A percentile compares a stretch with the other conserved stretches of the same genome.
Conservation (phyloP, 2,797 vertebrate genomes). For the Esox lucius region DNA sequence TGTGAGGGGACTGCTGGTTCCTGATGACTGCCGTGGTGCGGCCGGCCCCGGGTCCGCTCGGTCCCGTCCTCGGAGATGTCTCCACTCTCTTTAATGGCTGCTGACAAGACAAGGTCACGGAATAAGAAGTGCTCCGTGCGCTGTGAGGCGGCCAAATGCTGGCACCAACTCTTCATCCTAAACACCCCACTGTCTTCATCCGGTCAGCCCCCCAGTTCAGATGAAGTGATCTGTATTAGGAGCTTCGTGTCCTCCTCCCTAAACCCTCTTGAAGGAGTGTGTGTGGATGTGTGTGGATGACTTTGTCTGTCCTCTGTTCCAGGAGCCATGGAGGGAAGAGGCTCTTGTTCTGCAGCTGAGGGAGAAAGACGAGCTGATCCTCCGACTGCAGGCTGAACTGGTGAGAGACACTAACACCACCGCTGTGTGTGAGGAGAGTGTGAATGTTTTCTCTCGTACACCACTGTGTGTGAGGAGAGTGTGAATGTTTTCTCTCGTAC, state of each 20-base stretch:
- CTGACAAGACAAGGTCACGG: not conserved
- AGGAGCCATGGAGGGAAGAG: slow-evolving; percentile 92
- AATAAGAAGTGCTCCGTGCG: not conserved
- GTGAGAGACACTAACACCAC: slow-evolving; percentile 70
- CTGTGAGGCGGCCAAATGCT: not conserved
- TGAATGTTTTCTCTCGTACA: no score
- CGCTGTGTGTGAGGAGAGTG: no score
- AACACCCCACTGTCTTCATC: slow-evolving; percentile 43
- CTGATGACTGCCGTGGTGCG: slow-evolving; percentile 33
- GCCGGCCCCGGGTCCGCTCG: slow-evolving; percentile 7
- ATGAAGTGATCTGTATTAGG: not conserved
- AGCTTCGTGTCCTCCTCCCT: not conserved
- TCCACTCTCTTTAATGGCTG: slow-evolving; percentile 25
- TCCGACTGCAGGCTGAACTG: slow-evolving; percentile 89
- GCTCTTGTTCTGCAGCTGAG: slow-evolving; percentile 87
- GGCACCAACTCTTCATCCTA: slow-evolving; percentile 33
- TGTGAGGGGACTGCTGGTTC: not conserved
- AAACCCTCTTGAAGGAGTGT: not conserved
- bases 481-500: not conserved
- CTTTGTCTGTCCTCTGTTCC: slow-evolving; percentile 34
- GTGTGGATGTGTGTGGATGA: slow-evolving; percentile 33
- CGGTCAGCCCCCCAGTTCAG: not conserved
- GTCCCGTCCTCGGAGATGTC: slow-evolving; percentile 30
- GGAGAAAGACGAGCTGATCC: slow-evolving; percentile 91
- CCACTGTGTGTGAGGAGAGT: not conserved